Percentiles rank a stretch among this genome's conserved stretches.
These are phyloP conservation scores for Elaphurus davidianus DNA, from an alignment of 2,113 vertebrate genomes.

Conservation along the genomic window DNA sequence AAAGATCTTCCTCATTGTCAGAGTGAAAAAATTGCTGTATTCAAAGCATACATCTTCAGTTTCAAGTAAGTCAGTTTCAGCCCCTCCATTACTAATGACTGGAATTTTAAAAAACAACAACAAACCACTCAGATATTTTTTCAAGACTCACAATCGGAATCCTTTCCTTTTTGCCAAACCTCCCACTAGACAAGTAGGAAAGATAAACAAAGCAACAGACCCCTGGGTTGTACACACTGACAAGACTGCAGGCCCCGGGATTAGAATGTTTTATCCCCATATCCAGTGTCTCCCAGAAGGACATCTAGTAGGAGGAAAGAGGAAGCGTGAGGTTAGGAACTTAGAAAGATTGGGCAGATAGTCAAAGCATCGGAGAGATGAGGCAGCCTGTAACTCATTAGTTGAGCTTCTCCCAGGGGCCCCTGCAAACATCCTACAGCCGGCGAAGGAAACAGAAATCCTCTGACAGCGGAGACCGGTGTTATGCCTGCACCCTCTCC, in stretches of 20 bases:
- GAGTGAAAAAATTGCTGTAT: not conserved
- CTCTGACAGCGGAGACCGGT: not conserved
- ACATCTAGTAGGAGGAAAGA: conserved; percentile 78
- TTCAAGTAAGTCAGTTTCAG: conserved; percentile 37
- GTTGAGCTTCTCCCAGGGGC: conserved; percentile 69
- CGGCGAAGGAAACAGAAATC: not conserved
- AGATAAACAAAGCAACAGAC: conserved; percentile 78
- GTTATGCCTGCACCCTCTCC: not conserved
- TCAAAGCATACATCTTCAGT: conserved; percentile 33
- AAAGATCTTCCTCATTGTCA: not conserved
- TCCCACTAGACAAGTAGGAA: conserved; percentile 81
- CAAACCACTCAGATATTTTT: conserved; percentile 61
- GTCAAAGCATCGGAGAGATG: conserved; percentile 67
- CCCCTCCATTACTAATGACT: conserved; percentile 42
- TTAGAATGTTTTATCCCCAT: conserved; percentile 78
- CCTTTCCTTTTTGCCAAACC: conserved; percentile 63
- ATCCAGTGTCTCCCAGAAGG: conserved; percentile 86
- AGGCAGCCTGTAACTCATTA: conserved; percentile 84
- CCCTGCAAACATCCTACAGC: conserved; percentile 75
- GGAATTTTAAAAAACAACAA: conserved; percentile 56
- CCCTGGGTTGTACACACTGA: conserved; percentile 73
- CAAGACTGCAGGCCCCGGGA: conserved; percentile 67
- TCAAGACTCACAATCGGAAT: conserved; percentile 59
- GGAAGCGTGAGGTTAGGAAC: conserved; percentile 86
- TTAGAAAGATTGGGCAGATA: conserved; percentile 83